Percentiles rank a stretch among this genome's conserved stretches.
These are phyloP conservation scores for Catocala nupta DNA, from an alignment of 2,888 invertebrate species.

Conservation along the genomic window DNA sequence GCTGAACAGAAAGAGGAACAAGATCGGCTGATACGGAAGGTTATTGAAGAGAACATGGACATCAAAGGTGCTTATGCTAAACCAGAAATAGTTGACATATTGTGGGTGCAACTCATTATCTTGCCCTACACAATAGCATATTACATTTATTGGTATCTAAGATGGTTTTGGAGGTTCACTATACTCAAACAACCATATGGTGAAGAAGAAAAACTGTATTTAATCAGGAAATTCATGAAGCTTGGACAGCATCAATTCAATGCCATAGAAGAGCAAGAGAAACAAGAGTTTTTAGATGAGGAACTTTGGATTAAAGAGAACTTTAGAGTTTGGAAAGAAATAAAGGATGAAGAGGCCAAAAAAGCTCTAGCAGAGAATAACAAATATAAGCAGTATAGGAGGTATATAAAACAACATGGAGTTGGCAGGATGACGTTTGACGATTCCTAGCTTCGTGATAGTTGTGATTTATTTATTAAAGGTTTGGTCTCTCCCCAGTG, in stretches of 20 bases:
- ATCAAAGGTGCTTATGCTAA: constrained; percentile 97
- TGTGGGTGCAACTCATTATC: constrained; percentile 94
- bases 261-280: constrained; percentile 91
- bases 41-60: constrained; percentile 97
- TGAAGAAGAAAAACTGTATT: constrained; percentile 93
- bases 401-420: constrained; percentile 96
- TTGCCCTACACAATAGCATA: constrained; percentile 91
- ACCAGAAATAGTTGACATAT: constrained; percentile 91
- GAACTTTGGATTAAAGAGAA: constrained; percentile 95
- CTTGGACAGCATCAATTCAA: constrained; percentile 91
- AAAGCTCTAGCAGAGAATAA: constrained; percentile 95
- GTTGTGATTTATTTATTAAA: constrained; percentile 36
- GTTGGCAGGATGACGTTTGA: constrained; percentile 97
- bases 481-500: constrained; percentile 32
- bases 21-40: constrained; percentile 92
- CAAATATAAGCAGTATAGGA: constrained; percentile 94
- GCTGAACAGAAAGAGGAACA: constrained; percentile 91
- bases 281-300: constrained; percentile 90
- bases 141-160: constrained; percentile 91
- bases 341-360: constrained; percentile 95
- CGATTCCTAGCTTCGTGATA: constrained; percentile 83
- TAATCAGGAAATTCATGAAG: constrained; percentile 93
- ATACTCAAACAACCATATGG: constrained; percentile 92
- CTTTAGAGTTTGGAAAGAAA: constrained; percentile 92
- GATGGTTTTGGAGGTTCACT: constrained; percentile 94